These are phyloP conservation scores for Zapornia atra DNA, from an alignment of 2,113 vertebrate species.

Conservation along the genomic window DNA sequence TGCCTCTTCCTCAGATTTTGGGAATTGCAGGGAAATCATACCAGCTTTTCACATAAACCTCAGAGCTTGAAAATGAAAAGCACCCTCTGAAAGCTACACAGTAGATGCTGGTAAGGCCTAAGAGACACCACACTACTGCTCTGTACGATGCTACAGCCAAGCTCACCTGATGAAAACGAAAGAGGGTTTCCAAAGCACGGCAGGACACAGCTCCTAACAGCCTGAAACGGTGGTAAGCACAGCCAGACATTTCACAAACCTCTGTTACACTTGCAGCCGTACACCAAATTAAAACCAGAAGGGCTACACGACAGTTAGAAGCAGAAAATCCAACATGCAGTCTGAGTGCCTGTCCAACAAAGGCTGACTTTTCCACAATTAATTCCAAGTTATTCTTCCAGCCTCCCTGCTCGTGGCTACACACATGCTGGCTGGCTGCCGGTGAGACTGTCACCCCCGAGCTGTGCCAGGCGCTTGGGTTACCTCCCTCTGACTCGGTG, in stretches of 20 bases:
- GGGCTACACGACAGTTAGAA: background rate
- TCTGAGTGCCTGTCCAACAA: background rate
- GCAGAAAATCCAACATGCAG: conserved; percentile 22
- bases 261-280: background rate
- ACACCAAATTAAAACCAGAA: conserved; percentile 38
- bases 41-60: background rate
- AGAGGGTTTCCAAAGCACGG: background rate
- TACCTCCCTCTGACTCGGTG: rapidly evolving
- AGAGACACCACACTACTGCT: background rate
- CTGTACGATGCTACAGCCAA: background rate
- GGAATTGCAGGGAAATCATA: background rate
- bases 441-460: background rate
- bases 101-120: background rate
- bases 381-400: conserved; percentile 19
- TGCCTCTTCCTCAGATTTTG: background rate
- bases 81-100: background rate
- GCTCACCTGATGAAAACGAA: background rate
- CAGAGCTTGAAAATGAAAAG: background rate
- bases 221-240: background rate
- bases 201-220: background rate
- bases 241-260: background rate
- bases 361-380: conserved; percentile 19
- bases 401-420: background rate
- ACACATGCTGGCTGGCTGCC: background rate
- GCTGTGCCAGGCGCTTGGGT: background rate